Conservation (phyloP, 2,113 vertebrate species). For the Neolamprologus toae region DNA sequence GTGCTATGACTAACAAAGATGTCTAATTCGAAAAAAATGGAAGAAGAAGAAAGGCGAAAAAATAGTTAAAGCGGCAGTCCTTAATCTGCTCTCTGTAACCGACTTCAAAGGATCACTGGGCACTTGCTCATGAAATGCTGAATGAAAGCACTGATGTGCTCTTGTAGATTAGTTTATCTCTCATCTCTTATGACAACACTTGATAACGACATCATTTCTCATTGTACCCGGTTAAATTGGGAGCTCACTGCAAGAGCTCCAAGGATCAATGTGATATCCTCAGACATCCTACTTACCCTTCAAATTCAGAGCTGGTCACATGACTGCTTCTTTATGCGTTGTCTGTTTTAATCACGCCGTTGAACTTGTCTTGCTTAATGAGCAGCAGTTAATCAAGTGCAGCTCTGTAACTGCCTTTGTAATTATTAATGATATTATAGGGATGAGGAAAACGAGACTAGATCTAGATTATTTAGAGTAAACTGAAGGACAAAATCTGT, state of each 20-base stretch:
- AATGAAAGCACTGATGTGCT: not conserved
- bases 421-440: not conserved
- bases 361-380: not conserved
- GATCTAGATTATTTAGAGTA: not conserved
- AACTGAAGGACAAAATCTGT: not conserved
- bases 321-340: not conserved
- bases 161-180: not conserved
- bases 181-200: not conserved
- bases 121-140: not conserved
- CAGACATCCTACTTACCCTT: not conserved
- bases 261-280: not conserved
- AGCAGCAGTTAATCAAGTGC: not conserved
- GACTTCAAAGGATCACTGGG: not conserved
- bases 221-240: not conserved
- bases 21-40: not conserved
- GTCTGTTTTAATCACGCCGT: not conserved
- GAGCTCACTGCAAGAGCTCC: not conserved
- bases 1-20: not conserved
- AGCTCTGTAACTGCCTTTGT: not conserved
- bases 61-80: not conserved
- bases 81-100: not conserved
- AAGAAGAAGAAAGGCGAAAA: not conserved
- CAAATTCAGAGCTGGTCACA: not conserved
- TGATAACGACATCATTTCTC: not conserved
- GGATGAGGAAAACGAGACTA: not conserved